These are phyloP conservation scores for Girardinus metallicus DNA, from an alignment of 2,797 vertebrate genomes.

Conservation along the genomic window DNA sequence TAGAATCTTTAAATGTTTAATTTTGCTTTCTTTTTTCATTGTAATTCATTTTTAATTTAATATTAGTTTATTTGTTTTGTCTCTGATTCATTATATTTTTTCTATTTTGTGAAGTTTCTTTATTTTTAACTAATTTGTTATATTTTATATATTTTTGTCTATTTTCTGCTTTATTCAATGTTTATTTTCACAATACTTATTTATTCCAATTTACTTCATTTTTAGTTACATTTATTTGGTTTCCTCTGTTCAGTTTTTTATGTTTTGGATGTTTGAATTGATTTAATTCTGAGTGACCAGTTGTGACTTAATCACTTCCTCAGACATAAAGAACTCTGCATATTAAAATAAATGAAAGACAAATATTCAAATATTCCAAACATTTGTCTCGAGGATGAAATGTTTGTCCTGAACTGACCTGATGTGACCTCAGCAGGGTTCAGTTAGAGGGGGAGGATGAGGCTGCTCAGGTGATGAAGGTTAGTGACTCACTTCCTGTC, in stretches of 20 bases:
- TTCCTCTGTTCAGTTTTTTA: neutral
- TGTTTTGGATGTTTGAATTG: neutral
- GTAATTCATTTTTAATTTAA: neutral
- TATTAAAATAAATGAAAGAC: neutral
- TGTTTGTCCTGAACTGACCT: neutral
- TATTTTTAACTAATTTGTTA: neutral
- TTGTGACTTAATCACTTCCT: neutral
- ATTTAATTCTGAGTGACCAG: neutral
- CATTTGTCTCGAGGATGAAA: neutral
- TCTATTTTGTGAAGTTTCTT: neutral
- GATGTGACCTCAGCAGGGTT: neutral
- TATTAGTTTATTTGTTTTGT: neutral
- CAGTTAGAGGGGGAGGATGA: neutral
- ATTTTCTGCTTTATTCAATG: neutral
- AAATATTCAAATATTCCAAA: neutral
- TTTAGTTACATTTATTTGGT: neutral
- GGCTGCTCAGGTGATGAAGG: constrained; percentile 4
- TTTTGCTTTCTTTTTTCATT: neutral
- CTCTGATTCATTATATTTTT: neutral
- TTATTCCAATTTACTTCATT: neutral
- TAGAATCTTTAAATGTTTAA: neutral
- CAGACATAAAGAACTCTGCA: neutral
- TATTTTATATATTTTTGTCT: neutral
- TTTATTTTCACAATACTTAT: neutral
- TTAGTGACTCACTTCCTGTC: constrained; percentile 31